Conservation (phyloP, 2,888 invertebrate genomes). For the Nemotelus pantherinus region DNA sequence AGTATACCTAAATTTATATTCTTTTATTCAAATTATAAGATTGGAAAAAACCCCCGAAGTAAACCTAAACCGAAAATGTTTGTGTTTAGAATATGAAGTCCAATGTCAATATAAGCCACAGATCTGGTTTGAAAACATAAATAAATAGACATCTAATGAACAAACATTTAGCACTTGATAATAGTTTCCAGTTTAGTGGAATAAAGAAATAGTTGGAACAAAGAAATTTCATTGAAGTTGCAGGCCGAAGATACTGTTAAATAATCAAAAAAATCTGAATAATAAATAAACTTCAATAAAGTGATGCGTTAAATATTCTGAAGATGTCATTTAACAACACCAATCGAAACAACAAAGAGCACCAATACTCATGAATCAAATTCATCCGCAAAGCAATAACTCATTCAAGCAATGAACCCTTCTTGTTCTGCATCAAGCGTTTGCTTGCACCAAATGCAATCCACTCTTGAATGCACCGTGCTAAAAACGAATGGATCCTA, state of each 20-base stretch:
- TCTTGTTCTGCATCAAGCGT: neutral
- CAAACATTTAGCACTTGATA: too few species aligned
- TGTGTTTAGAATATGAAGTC: neutral
- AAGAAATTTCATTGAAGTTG: too few species aligned
- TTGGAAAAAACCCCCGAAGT: too few species aligned
- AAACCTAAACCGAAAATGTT: neutral
- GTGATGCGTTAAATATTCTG: neutral
- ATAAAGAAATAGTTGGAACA: too few species aligned
- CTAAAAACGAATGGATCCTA: neutral
- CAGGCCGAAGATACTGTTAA: too few species aligned
- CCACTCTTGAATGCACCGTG: conserved; percentile 3
- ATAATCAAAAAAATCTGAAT: too few species aligned
- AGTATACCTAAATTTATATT: too few species aligned
- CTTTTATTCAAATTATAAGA: too few species aligned
- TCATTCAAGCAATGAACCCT: neutral
- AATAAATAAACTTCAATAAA: too few species aligned
- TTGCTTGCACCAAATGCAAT: conserved; percentile 8
- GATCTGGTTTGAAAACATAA: too few species aligned
- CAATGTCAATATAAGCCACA: neutral
- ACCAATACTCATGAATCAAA: conserved; percentile 4
- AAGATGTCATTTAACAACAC: conserved; percentile 30
- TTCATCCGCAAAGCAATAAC: conserved; percentile 11
- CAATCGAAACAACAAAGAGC: conserved; percentile 19
- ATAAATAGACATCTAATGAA: too few species aligned
- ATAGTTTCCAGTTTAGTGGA: too few species aligned